A percentile compares a stretch with the other conserved stretches of the same genome.
Conservation (phyloP, 2,797 vertebrate species). For the Tauraco hartlaubi region DNA sequence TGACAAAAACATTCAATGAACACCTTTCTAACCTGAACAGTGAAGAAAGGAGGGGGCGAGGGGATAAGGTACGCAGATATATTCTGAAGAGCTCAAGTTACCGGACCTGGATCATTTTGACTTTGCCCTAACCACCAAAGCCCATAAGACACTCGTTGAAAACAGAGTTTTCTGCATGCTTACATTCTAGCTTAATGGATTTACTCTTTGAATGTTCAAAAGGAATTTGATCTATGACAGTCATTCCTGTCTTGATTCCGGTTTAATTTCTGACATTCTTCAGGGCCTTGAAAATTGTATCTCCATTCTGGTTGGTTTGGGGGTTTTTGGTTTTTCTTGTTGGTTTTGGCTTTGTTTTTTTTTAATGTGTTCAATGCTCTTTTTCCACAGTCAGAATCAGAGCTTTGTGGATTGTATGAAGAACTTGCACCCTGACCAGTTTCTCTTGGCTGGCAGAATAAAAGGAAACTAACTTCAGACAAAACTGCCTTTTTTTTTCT, state of each 20-base stretch:
- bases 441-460: neutral
- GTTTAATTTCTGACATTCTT: neutral
- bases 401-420: neutral
- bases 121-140: no score
- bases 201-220: neutral
- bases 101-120: neutral
- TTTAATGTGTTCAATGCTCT: neutral
- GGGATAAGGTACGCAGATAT: neutral
- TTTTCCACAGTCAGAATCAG: neutral
- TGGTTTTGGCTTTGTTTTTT: neutral
- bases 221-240: constrained; percentile 6
- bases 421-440: neutral
- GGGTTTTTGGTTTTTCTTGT: accelerated
- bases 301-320: neutral
- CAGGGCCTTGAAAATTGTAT: neutral
- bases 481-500: neutral
- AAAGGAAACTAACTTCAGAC: neutral
- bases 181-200: neutral
- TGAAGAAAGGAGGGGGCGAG: neutral
- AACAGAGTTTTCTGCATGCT: neutral
- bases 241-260: neutral
- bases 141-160: no score
- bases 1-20: neutral
- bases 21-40: neutral
- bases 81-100: neutral